Evolutionary conservation across 2,797 vertebrate species (phyloP), one percentile per base, ranked within the genome.

Genomic region (Danio kyathit): DNA sequence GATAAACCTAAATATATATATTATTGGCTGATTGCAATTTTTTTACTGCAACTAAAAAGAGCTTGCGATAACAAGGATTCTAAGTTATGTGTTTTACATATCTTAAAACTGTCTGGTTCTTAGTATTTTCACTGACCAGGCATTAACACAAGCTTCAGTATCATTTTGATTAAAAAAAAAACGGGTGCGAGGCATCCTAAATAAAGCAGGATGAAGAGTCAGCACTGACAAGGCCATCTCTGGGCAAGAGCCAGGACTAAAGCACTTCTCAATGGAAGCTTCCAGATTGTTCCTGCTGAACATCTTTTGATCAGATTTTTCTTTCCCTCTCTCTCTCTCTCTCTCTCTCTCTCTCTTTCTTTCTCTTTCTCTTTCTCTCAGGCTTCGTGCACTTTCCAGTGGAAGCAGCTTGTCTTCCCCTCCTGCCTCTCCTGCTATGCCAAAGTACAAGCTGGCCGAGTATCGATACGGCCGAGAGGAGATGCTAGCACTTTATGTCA

Each of bases 401-500:
- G 96, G 96, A 86, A 95, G 96, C 88, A 96, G 94, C 79, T 94
- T 97, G 90, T 95, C 95, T 74, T 97, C 96, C 91, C 96, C 96
- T 78, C 96, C 96, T 88, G 95, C 96, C 71, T 97, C 96, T 89
- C 96, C 96, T 48, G 96, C 96, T 93, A 97, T 97, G 95, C 96
- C 96, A 96, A 97, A 97, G 92, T 97, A 97, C 94, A 97, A 97
- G 93, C 93, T 97, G 91, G 96, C 96, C 79, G 96, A 97, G 85
- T 97, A 97, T 89, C 96, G 96, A 88, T 97, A 97, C 12, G 96
- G 96, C 90, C 93, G 96, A 89, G 96, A 97, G 92, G 96, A 97
- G 94, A 97, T 97, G 96, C 93, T 97, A 95, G 96, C 96, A 93
- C 96, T 97, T 95, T 97, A 97, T 88, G 84, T 97, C 92, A 97